phyloP scores from a whole-genome alignment of 2,113 vertebrate genomes.

The Ageneiosus marmoratus region DNA sequence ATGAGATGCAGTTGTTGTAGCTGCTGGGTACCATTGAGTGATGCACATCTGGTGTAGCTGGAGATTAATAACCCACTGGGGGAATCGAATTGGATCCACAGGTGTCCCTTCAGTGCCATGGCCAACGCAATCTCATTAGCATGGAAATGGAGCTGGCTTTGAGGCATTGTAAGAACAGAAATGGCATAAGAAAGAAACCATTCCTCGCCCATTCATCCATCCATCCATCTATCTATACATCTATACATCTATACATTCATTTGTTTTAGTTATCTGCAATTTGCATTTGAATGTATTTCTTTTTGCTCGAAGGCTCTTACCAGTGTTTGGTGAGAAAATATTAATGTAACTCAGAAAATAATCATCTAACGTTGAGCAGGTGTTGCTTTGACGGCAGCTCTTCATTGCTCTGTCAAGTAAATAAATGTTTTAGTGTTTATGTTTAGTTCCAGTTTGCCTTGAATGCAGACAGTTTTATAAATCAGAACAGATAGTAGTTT shows the following conservation, averaged over 20 bases:
- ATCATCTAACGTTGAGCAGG: not conserved
- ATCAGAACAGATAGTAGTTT: not conserved
- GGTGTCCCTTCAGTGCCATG: conserved; percentile 17
- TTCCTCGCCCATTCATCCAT: not conserved
- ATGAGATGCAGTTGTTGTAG: conserved; percentile 32
- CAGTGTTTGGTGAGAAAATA: not conserved
- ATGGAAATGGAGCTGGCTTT: conserved; percentile 33
- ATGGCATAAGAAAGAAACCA: not conserved
- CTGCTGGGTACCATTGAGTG: conserved; percentile 15
- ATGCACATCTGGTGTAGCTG: conserved; percentile 38
- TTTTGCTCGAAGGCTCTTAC: not conserved
- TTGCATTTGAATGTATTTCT: not conserved
- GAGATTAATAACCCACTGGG: conserved; percentile 50
- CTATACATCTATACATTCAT: not conserved
- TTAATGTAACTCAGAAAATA: not conserved
- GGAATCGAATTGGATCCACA: conserved; percentile 50
- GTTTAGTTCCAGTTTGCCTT: not conserved
- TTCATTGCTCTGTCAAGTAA: not conserved
- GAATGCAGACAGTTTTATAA: not conserved
- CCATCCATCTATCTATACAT: not conserved
- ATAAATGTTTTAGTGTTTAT: not conserved
- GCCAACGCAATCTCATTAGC: conserved; percentile 39
- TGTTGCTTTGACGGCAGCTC: not conserved
- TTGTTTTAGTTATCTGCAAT: not conserved
- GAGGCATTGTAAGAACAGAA: conserved; percentile 6